phyloP scores from a whole-genome alignment of 2,113 vertebrate genomes.

The Sorex fumeus region DNA sequence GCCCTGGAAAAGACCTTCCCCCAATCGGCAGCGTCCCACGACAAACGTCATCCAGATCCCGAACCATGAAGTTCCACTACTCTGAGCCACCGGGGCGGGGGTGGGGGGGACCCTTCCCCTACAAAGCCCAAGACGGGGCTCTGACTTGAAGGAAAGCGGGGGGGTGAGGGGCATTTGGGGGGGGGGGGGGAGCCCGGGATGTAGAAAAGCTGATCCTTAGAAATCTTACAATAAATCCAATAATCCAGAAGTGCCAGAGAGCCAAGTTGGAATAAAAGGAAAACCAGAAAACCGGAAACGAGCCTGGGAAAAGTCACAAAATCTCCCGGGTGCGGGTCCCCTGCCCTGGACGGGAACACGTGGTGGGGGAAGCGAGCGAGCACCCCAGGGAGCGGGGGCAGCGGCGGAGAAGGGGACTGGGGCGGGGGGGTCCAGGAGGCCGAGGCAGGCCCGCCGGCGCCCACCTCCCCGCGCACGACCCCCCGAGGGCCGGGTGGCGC shows the following conservation, averaged over 20 bases:
- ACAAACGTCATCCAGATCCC: background rate
- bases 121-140: background rate
- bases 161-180: background rate
- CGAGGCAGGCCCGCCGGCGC: no score
- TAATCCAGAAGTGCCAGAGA: background rate
- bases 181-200: background rate
- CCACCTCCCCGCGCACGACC: no score
- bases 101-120: no score
- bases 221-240: background rate
- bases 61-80: background rate
- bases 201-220: background rate
- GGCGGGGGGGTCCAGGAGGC: background rate
- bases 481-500: no score
- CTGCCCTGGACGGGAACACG: constrained; percentile 67
- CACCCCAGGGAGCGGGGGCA: background rate
- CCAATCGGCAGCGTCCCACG: constrained; percentile 5
- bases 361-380: constrained; percentile 64
- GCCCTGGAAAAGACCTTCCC: constrained; percentile 21
- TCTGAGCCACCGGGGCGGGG: no score
- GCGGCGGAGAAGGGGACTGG: fast-evolving
- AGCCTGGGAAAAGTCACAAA: background rate
- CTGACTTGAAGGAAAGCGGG: background rate
- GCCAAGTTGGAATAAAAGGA: background rate
- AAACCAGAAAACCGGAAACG: background rate
- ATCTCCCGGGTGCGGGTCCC: background rate